phyloP scores from a whole-genome alignment of 30 jellyfish, hydroid and myxozoan genomes.

The Turritopsis rubra region DNA sequence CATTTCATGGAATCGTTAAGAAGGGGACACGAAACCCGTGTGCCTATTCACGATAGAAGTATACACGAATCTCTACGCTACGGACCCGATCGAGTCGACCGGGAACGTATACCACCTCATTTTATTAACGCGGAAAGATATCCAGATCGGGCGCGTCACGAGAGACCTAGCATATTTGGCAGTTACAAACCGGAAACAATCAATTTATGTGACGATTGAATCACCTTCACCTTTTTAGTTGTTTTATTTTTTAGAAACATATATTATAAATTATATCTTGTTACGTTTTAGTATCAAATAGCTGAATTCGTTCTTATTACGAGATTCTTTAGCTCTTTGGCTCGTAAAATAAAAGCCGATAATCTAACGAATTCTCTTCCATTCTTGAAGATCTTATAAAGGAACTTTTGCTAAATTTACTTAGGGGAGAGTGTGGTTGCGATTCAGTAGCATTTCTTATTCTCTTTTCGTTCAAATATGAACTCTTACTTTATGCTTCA shows the following conservation, averaged over 20 bases:
- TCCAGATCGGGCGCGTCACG: constrained; percentile 39
- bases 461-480: neutral
- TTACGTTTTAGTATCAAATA: neutral
- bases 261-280: neutral
- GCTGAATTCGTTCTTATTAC: neutral
- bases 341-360: neutral
- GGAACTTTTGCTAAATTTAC: neutral
- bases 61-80: constrained; percentile 22
- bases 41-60: constrained; percentile 13
- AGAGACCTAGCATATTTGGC: constrained; percentile 38
- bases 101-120: constrained; percentile 28
- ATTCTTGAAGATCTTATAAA: neutral
- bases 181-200: constrained; percentile 39
- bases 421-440: neutral
- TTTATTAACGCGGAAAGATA: constrained; percentile 15
- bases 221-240: neutral
- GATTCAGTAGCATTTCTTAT: neutral
- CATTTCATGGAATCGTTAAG: constrained; percentile 20
- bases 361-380: neutral
- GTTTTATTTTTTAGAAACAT: neutral
- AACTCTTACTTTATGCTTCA: neutral
- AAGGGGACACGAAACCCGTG: constrained; percentile 25
- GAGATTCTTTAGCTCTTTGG: too few relatives aligned
- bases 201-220: constrained; percentile 28
- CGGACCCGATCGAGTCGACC: constrained; percentile 24